Base-by-base conservation (phyloP, 2,888 invertebrate species). In the Caenorhabditis drosophilae region DNA sequence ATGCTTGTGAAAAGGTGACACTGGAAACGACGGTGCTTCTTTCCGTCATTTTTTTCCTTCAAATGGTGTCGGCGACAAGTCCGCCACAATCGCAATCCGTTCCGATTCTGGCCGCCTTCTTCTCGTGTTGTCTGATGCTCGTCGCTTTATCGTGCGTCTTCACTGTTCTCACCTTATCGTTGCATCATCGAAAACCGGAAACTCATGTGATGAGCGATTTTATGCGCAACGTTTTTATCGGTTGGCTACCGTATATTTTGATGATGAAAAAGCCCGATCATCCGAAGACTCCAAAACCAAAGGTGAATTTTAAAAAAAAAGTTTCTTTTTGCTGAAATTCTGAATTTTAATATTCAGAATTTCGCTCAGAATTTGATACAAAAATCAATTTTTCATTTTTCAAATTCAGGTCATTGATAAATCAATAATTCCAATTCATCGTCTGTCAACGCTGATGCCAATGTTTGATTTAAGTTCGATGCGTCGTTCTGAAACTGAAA, bases 31-130 rank as follows among this genome's bases (percentile, higher is more conserved):
- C 75, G 0, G 62, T 75, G n/a, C 63, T 75, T 1, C 68, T 75
- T 12, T 73, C 75, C 0, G 73, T 75, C 2, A 72, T 75, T n/a
- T 73, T 75, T 60, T 75, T 75, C 52, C 64, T 75, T 9, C 73
- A 73, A 64, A 75, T 75, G 71, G 73, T 75, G 0, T 67, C 71
- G n/a, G 69, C 64, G 34, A 67, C 67, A 45, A 70, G 67, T 52
- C 75, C 75, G 12, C 75, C 75, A 2, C 73, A 73, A 40, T 73
- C 73, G 4, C 61, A 66, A 47, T 69, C 71, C 22, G 68, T 75
- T 31, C 75, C 75, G 0, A 73, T 75, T 41, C 40, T 75, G 73
- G 73, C 73, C 18, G 73, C 73, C 1, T 75, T 75, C 47, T 75
- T 75, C 62, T 73, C 73, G 6, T 71, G 73, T 46, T 75, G 75